Evolutionary conservation across 2,888 invertebrate genomes (phyloP), one percentile per base, ranked within the genome.

Genomic region (Lepidocyrtinus sp.): DNA sequence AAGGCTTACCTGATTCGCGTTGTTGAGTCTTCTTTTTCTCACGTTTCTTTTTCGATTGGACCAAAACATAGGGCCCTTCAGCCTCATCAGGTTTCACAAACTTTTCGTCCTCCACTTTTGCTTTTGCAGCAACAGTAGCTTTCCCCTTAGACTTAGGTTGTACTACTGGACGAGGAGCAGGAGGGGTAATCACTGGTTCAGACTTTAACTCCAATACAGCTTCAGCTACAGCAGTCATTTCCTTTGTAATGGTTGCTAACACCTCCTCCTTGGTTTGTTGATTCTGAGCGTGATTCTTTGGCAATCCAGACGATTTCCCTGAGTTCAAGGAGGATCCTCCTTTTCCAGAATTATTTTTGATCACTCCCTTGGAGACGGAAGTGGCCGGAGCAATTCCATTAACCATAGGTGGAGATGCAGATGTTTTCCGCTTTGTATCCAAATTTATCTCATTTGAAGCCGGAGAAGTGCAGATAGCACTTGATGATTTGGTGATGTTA

Each of bases 21-120:
- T 72, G 78, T n/a, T 69, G 80, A 5, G 26, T 22, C 24, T 80
- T 80, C 46, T 75, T 80, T 27, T 75, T 74, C 12, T 80, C 75
- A 3, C 74, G 63, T 26, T 79, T 75, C 55, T 82, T 82, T 55
- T 82, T 82, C 1, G 76, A 73, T 61, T 79, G 82, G 5, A 82
- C 82, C 19, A 82, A 64, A 0, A 80, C 82, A 24, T 80, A 82
- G 0, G 82, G 80, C 5, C 69, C 72, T 69, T 78, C 80, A 17
- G 72, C 55, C 22, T 73, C 75, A 45, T 76, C 81, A 9, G 62
- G 68, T 27, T 64, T 73, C 1, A 46, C 59, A 24, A 24, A 36
- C 21, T 63, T 64, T n/a, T 75, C 80, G 15, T 75, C 80, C 0
- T 80, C 80, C 15, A 27, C 24, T 69, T 65, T 74, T 5, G 36